Evolutionary conservation across 2,888 invertebrate genomes (phyloP).

Genomic region (Chydorus sphaericus): DNA sequence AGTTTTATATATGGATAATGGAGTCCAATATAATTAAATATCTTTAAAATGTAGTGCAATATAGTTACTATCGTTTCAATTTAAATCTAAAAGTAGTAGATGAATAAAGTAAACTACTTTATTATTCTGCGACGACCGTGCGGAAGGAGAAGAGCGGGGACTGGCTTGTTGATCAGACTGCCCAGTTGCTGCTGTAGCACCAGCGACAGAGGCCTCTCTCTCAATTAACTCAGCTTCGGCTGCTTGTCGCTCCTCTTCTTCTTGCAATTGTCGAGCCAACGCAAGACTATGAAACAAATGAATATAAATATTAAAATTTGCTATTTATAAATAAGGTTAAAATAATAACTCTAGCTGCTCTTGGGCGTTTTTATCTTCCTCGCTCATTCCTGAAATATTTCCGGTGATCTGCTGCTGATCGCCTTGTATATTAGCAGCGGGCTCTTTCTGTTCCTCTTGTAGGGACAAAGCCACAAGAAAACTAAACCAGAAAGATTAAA

Average conservation of each 20-base stretch:
- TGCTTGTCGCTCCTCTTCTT: slow-evolving; percentile 29
- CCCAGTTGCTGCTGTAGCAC: slow-evolving; percentile 14
- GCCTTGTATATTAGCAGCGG: slow-evolving; percentile 19
- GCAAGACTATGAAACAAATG: slow-evolving; percentile 27
- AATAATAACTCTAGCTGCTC: slow-evolving; percentile 6
- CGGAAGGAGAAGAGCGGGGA: not conserved
- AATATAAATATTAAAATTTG: not conserved
- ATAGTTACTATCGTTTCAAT: no score
- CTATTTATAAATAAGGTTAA: not conserved
- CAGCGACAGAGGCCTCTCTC: no score
- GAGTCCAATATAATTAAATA: no score
- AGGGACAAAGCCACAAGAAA: slow-evolving; percentile 34
- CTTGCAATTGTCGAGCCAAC: slow-evolving; percentile 31
- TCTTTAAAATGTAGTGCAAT: no score
- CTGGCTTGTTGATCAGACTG: not conserved
- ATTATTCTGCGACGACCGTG: not conserved
- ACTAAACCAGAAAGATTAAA: slow-evolving; percentile 22
- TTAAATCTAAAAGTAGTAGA: no score
- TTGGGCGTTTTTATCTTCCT: slow-evolving; percentile 17
- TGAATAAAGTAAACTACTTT: no score
- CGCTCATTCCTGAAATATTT: slow-evolving; percentile 22
- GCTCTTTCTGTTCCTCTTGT: slow-evolving; percentile 29
- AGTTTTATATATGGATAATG: no score
- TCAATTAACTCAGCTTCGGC: slow-evolving; percentile 13
- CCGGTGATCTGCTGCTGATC: slow-evolving; percentile 20